Percentiles rank a stretch among this genome's conserved stretches.
phyloP scores from a whole-genome alignment of 2,113 vertebrate species.

The Sceloporus undulatus region DNA sequence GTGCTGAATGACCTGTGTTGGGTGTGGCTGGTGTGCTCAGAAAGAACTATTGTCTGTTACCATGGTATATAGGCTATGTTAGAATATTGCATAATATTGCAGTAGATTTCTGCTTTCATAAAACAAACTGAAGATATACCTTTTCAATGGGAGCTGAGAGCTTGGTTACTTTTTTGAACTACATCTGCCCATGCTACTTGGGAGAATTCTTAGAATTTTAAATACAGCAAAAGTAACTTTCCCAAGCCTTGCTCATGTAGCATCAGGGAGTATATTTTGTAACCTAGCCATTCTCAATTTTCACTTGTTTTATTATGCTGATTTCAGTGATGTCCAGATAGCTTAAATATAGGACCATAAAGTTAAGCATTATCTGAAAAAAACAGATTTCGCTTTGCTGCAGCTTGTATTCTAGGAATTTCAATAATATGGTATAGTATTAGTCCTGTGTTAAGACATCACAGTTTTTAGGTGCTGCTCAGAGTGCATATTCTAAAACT shows the following conservation, averaged over 20 bases:
- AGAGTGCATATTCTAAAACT: not conserved
- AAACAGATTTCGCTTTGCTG: not conserved
- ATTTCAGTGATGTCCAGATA: conserved; percentile 1
- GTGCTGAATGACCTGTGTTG: not conserved
- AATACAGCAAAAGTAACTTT: no score
- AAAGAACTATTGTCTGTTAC: not conserved
- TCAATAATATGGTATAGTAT: not conserved
- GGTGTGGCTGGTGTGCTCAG: not conserved
- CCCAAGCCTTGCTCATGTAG: no score
- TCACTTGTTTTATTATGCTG: not conserved
- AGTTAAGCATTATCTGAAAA: not conserved
- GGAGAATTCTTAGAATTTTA: no score
- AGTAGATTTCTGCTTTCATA: not conserved
- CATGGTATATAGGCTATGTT: no score
- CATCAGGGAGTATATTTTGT: not conserved
- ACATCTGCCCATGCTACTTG: no score
- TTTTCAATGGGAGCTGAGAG: not conserved
- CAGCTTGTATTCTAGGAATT: not conserved
- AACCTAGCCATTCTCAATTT: not conserved
- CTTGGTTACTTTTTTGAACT: no score
- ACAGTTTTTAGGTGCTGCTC: not conserved
- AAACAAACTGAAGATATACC: not conserved
- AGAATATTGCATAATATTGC: no score
- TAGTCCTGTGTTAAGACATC: not conserved
- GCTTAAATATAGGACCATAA: not conserved